Conservation (phyloP, 1,140 invertebrate species). For the Pachypeltis micranthus region DNA sequence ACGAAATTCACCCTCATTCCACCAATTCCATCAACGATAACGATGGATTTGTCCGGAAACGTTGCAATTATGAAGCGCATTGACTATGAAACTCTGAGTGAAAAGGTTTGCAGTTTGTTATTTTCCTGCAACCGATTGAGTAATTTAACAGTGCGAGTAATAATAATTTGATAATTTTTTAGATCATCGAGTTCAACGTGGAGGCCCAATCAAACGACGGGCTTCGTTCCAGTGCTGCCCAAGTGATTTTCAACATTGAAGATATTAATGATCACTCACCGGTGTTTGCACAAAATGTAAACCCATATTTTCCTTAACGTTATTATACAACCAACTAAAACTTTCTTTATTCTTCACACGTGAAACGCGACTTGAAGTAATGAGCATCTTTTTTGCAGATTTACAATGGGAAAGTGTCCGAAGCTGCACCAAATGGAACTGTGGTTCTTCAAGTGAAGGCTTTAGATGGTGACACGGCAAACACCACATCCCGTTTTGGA, state of each 20-base stretch:
- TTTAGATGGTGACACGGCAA: conserved; percentile 52
- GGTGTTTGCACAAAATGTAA: conserved; percentile 50
- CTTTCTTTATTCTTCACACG: conserved; percentile 4
- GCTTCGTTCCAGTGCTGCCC: conserved; percentile 48
- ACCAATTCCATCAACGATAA: conserved; percentile 22
- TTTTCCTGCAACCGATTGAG: not conserved
- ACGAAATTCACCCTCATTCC: conserved; percentile 22
- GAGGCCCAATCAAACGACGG: conserved; percentile 56
- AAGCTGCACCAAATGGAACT: conserved; percentile 55
- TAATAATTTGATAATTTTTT: conserved; percentile 19
- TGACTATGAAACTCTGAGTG: conserved; percentile 57
- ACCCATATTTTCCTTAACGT: conserved; percentile 3
- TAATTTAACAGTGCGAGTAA: conserved; percentile 7
- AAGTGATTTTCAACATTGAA: conserved; percentile 52
- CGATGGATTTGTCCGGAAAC: conserved; percentile 39
- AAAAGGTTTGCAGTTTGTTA: conserved; percentile 38
- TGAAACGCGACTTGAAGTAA: not conserved
- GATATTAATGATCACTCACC: conserved; percentile 75
- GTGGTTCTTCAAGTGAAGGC: conserved; percentile 55
- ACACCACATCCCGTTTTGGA: conserved; percentile 51
- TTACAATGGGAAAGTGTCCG: conserved; percentile 55
- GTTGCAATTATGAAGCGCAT: conserved; percentile 55
- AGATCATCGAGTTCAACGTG: conserved; percentile 53
- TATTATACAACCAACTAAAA: not conserved
- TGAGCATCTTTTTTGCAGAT: conserved; percentile 35